Percentiles rank a stretch among this genome's conserved stretches.
These are phyloP conservation scores for Siphamia tubifer DNA, from an alignment of 2,113 vertebrate genomes.

Conservation along the genomic window DNA sequence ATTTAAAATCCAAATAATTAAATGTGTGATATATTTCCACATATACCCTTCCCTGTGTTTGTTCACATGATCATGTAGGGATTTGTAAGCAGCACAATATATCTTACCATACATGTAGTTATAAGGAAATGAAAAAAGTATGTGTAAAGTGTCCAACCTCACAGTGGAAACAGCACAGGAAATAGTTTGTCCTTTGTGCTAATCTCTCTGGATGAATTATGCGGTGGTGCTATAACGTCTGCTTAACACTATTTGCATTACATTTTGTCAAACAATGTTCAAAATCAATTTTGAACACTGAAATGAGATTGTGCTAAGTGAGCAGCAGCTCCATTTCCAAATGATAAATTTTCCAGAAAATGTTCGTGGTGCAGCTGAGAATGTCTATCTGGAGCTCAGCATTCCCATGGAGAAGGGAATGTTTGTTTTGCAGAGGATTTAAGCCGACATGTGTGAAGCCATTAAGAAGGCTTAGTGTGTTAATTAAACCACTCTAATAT, in stretches of 20 bases:
- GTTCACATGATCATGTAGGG: neutral
- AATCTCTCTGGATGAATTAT: conserved; percentile 4
- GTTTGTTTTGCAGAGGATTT: conserved; percentile 64
- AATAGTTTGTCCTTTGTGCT: neutral
- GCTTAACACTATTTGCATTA: conserved; percentile 10
- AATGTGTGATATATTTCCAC: too few relatives aligned
- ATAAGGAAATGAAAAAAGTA: neutral
- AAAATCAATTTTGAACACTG: conserved; percentile 16
- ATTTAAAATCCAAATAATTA: too few relatives aligned
- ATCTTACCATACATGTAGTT: conserved; percentile 4
- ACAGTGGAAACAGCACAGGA: conserved; percentile 14
- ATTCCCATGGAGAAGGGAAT: conserved; percentile 45
- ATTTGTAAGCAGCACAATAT: conserved; percentile 3
- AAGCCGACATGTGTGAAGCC: conserved; percentile 64
- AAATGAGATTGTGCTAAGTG: conserved; percentile 38
- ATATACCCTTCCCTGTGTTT: too few relatives aligned
- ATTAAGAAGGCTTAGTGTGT: conserved; percentile 49
- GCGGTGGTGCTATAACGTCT: neutral
- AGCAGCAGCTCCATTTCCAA: conserved; percentile 34
- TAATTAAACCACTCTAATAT: conserved; percentile 52
- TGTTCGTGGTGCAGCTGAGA: conserved; percentile 67
- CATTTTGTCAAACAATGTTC: conserved; percentile 22
- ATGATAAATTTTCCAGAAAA: conserved; percentile 65
- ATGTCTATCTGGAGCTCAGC: conserved; percentile 41
- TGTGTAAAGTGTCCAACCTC: conserved; percentile 4